These are phyloP conservation scores for Adineta ricciae DNA, from an alignment of 2,888 invertebrate genomes.

Conservation along the genomic window DNA sequence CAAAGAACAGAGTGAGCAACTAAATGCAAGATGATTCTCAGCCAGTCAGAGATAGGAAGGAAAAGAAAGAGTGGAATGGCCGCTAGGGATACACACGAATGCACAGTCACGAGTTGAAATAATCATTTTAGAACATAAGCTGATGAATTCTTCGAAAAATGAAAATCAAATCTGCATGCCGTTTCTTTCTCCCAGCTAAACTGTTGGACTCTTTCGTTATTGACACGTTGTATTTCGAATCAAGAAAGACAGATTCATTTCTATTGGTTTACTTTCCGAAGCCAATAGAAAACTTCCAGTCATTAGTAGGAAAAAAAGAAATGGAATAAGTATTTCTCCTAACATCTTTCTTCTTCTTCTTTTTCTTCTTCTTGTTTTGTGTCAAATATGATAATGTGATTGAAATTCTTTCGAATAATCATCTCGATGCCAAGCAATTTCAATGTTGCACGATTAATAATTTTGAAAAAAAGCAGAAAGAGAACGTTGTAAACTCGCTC, in stretches of 20 bases:
- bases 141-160: background rate
- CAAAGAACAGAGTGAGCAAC: background rate
- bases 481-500: constrained; percentile 64
- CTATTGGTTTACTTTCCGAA: background rate
- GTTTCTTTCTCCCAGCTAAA: too few relatives aligned
- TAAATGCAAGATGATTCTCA: background rate
- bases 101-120: background rate
- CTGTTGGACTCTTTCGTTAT: too few relatives aligned
- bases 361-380: too few relatives aligned
- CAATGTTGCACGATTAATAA: constrained; percentile 85
- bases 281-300: background rate
- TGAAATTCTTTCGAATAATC: constrained; percentile 96
- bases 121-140: background rate
- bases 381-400: constrained; percentile 64
- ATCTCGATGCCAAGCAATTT: constrained; percentile 84
- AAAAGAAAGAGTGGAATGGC: background rate
- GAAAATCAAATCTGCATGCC: background rate
- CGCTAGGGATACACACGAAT: constrained; percentile 15
- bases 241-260: background rate
- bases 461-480: constrained; percentile 97
- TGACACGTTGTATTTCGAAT: background rate
- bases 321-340: too few relatives aligned
- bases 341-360: too few relatives aligned
- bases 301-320: too few relatives aligned
- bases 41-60: constrained; percentile 10